Base-by-base conservation (phyloP, 1,140 invertebrate genomes). In the Hypothenemus hampei region DNA sequence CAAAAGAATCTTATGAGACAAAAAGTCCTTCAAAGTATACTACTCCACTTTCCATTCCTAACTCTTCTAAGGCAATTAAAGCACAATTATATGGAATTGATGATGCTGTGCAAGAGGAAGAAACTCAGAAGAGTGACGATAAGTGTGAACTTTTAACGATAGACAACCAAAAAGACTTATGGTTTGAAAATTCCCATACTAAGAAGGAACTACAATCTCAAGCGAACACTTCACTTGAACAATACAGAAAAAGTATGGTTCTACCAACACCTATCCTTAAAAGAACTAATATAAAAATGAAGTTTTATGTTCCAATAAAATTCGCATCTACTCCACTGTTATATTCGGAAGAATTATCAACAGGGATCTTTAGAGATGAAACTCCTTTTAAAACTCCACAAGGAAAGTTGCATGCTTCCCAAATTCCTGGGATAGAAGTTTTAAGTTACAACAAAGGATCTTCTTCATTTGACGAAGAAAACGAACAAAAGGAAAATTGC, bases 311-410 rank as follows among this genome's bases (percentile, higher is more conserved):
- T 19, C 58, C 58, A 15, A 29, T 37, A 46, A 52, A 60, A 22
- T 52, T 56, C 23, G 47, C 58, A 6, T 60, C 58, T 1, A 60
- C 58, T 15, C 58, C 58, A 18, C 52, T 56, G n/a, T 47, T 45
- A n/a, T 46, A 47, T 1, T 51, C 4, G 19, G 48, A 35, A 47
- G 44, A 52, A 36, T 29, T 48, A 21, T 33, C 35, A 21, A 47
- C 43, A 10, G 24, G 22, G 22, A 11, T 50, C 20, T 15, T 58
- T 13, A 21, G 24, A 4, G 29, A 26, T 6, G 23, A 46, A 35
- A 52, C 48, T 31, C 43, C 45, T 19, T 47, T 35, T 49, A 48
- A 56, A 56, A 56, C 53, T 10, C 53, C 53, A 33, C 33, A 48
- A 22, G 53, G 44, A 41, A 56, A 13, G 13, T 3, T 31, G 11